These are phyloP conservation scores for Junonia oenone DNA, from an alignment of 2,888 invertebrate genomes.

Conservation along the genomic window DNA sequence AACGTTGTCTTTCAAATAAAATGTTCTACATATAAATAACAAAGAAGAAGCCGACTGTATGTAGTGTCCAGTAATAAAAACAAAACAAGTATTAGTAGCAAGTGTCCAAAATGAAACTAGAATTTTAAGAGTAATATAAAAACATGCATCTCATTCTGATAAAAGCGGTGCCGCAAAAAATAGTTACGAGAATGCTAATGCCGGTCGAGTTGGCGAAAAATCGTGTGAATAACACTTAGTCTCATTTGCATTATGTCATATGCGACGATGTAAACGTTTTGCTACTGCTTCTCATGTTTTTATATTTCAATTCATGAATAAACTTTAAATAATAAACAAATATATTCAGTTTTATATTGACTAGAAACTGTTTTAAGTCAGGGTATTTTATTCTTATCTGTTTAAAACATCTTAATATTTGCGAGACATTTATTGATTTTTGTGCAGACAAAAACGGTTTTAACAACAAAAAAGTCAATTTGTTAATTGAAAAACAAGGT, in stretches of 20 bases:
- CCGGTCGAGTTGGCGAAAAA: conserved; percentile 51
- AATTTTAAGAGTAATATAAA: conserved; percentile 23
- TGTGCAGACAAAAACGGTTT: background rate
- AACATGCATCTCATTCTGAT: conserved; percentile 51
- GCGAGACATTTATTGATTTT: background rate
- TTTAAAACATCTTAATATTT: background rate
- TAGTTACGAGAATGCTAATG: conserved; percentile 63
- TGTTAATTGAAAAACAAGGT: conserved; percentile 1
- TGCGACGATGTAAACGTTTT: conserved; percentile 56
- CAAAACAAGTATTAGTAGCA: background rate
- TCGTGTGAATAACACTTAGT: conserved; percentile 43
- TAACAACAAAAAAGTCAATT: background rate
- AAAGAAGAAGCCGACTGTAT: background rate
- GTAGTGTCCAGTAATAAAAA: background rate
- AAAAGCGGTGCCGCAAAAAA: conserved; percentile 54
- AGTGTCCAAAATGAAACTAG: conserved; percentile 18
- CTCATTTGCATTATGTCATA: conserved; percentile 71
- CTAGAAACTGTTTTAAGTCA: background rate
- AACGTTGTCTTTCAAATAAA: too few species aligned
- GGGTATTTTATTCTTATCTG: background rate
- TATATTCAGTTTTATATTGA: conserved; percentile 6
- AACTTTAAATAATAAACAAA: conserved; percentile 8
- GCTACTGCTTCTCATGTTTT: conserved; percentile 49
- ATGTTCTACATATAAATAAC: background rate
- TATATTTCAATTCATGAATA: conserved; percentile 9